A percentile compares a stretch with the other conserved stretches of the same genome.
These are phyloP conservation scores for Machimus rusticus DNA, from an alignment of 2,888 invertebrate genomes.

Conservation along the genomic window DNA sequence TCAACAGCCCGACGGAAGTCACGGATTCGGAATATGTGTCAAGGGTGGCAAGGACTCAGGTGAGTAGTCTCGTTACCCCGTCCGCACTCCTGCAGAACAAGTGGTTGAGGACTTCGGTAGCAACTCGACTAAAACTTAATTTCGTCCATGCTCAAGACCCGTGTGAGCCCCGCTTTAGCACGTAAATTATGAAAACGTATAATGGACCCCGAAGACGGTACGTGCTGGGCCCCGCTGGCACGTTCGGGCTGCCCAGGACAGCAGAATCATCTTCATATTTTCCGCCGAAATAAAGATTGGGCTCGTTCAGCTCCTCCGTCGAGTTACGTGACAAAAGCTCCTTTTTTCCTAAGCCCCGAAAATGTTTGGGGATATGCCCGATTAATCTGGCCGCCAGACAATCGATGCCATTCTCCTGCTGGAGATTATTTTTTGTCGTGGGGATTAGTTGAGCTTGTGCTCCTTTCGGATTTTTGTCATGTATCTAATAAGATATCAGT, in stretches of 20 bases:
- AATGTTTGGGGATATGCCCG: neutral
- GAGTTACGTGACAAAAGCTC: constrained; percentile 26
- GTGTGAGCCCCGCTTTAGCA: neutral
- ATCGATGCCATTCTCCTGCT: neutral
- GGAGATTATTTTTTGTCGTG: neutral
- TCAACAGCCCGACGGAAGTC: constrained; percentile 77
- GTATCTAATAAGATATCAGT: neutral
- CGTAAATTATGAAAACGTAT: neutral
- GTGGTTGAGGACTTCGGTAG: neutral
- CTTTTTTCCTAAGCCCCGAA: constrained; percentile 51
- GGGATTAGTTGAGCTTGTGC: neutral
- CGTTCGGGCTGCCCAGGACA: neutral
- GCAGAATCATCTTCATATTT: constrained; percentile 1
- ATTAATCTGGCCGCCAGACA: neutral
- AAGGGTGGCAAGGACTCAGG: constrained; percentile 91
- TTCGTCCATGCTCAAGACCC: neutral
- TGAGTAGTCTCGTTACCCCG: constrained; percentile 56
- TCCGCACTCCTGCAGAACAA: neutral
- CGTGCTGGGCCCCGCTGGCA: neutral
- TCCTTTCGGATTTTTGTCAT: neutral
- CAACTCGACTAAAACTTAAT: neutral
- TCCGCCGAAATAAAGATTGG: neutral
- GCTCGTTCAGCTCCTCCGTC: neutral
- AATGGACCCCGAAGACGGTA: neutral
- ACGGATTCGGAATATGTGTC: constrained; percentile 90